Evolutionary conservation across 2,888 invertebrate species (phyloP).

Genomic region (Graphium colonna): DNA sequence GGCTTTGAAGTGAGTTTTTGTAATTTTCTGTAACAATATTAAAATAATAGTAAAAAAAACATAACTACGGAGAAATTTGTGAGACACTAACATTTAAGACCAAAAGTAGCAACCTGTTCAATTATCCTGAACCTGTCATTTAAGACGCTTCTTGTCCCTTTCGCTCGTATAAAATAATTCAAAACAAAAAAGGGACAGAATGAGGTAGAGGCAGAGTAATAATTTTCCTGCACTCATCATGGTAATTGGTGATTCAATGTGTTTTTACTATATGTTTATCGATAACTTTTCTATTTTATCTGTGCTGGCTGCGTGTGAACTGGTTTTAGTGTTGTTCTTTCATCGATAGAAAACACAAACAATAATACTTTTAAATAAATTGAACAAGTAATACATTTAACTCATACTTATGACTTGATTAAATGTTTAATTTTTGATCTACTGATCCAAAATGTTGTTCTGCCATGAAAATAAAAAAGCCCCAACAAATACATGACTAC

Average conservation of each 20-base stretch:
- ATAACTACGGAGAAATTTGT: conserved; percentile 24
- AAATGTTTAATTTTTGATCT: too few species aligned
- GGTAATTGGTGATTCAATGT: conserved; percentile 46
- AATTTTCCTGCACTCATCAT: conserved; percentile 50
- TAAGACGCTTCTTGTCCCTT: conserved; percentile 24
- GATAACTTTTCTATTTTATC: conserved; percentile 44
- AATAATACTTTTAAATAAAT: too few species aligned
- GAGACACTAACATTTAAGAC: conserved; percentile 34
- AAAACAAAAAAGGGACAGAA: conserved; percentile 36
- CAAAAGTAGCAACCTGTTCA: conserved; percentile 32
- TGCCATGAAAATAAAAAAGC: too few species aligned
- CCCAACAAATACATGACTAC: too few species aligned
- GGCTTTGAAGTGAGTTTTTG: too few species aligned
- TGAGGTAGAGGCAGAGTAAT: conserved; percentile 41
- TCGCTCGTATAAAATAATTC: conserved; percentile 26
- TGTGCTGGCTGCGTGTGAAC: conserved; percentile 32
- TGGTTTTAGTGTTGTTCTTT: conserved; percentile 31
- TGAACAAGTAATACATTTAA: too few species aligned
- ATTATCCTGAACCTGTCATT: conserved; percentile 44
- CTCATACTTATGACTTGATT: too few species aligned
- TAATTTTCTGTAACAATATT: too few species aligned
- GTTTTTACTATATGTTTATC: conserved; percentile 49
- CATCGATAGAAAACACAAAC: conserved; percentile 21
- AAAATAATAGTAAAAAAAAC: too few species aligned
- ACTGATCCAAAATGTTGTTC: too few species aligned